phyloP scores from a whole-genome alignment of 2,797 vertebrate species.

The Cossypha caffra region DNA sequence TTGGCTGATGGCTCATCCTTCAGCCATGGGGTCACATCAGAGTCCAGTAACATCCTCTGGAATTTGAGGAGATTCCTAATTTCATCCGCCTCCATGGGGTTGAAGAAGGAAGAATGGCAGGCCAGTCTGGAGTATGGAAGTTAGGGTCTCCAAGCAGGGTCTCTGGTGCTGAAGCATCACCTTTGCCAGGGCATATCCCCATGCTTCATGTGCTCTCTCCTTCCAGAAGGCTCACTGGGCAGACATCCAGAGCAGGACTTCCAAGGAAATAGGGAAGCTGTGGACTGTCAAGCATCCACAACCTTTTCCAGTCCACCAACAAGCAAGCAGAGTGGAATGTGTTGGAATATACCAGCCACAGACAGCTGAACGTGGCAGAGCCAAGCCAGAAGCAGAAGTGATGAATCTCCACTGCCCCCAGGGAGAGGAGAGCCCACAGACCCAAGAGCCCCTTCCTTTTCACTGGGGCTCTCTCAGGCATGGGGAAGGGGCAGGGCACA shows the following conservation, averaged over 20 bases:
- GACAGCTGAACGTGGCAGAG: constrained; percentile 69
- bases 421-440: not conserved
- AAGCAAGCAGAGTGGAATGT: not conserved
- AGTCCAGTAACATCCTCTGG: not conserved
- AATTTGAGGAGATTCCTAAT: not conserved
- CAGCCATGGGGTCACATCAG: not conserved
- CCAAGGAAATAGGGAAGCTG: constrained; percentile 57
- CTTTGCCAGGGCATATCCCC: not conserved
- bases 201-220: not conserved
- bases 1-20: not conserved
- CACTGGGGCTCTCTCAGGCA: not conserved
- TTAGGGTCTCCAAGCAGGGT: not conserved
- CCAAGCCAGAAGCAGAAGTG: not conserved
- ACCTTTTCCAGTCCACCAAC: constrained; percentile 65
- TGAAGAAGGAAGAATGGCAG: not conserved
- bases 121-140: not conserved
- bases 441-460: not conserved
- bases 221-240: constrained; percentile 68
- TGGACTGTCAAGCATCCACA: constrained; percentile 61
- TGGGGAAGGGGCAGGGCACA: not conserved
- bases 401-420: not conserved
- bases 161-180: not conserved
- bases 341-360: constrained; percentile 43
- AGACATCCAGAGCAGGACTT: constrained; percentile 42
- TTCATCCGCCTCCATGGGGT: not conserved